Percentiles rank a stretch among this genome's conserved stretches.
Evolutionary conservation across 2,797 vertebrate species (phyloP).

Genomic region (Pristis pectinata): DNA sequence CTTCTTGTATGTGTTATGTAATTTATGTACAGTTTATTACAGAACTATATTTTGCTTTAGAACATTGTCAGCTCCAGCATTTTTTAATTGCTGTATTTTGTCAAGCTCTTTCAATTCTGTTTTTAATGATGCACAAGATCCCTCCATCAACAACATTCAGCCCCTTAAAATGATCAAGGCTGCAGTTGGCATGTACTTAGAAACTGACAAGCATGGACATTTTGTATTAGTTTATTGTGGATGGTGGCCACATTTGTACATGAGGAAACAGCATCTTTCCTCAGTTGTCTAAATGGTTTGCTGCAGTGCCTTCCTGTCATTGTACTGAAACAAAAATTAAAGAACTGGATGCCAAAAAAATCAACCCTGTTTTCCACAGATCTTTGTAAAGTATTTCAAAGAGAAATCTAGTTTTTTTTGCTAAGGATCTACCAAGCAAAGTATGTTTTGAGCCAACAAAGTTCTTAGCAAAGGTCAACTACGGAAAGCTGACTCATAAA

Average conservation of each 20-base stretch:
- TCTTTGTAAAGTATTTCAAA: slow-evolving; percentile 27
- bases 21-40: slow-evolving; percentile 17
- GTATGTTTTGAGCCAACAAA: slow-evolving; percentile 16
- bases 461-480: slow-evolving; percentile 32
- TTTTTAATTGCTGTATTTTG: neutral
- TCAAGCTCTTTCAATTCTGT: neutral
- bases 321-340: slow-evolving; percentile 53
- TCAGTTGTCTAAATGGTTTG: slow-evolving; percentile 62
- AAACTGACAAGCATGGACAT: slow-evolving; percentile 17
- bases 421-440: slow-evolving; percentile 17
- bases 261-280: slow-evolving; percentile 61
- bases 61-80: neutral
- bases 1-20: neutral
- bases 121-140: slow-evolving; percentile 9
- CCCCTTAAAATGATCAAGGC: slow-evolving; percentile 29
- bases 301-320: slow-evolving; percentile 67
- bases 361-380: neutral
- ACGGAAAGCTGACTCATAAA: slow-evolving; percentile 29
- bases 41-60: neutral
- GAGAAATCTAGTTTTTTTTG: slow-evolving; percentile 14
- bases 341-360: slow-evolving; percentile 43
- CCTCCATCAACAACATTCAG: slow-evolving; percentile 40
- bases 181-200: neutral
- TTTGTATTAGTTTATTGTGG: slow-evolving; percentile 55
- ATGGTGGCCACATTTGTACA: slow-evolving; percentile 60